phyloP scores from a whole-genome alignment of 92 coral and sea anemone genomes.

The Phenganax stokvisi region DNA sequence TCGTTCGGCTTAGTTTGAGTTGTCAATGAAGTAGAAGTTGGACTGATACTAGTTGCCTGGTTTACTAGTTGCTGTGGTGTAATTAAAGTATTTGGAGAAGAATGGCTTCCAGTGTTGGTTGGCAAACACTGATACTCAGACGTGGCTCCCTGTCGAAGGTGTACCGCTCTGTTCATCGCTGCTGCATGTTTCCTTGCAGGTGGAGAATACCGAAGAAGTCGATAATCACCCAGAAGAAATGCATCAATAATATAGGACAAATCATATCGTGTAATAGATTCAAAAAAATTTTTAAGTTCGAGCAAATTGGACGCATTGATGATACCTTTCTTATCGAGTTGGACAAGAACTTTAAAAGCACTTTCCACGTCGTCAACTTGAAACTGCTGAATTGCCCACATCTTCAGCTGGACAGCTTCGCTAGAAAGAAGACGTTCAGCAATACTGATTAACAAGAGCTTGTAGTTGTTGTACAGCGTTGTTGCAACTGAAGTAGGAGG shows the following conservation, averaged over 20 bases:
- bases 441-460: background rate
- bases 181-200: background rate
- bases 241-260: conserved; percentile 3
- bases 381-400: background rate
- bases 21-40: too few relatives aligned
- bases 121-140: background rate
- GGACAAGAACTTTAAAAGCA: background rate
- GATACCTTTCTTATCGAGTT: background rate
- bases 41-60: too few relatives aligned
- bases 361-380: background rate
- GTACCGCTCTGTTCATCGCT: background rate
- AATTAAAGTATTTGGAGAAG: background rate
- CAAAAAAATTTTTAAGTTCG: background rate
- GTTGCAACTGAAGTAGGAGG: conserved; percentile 4
- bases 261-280: background rate
- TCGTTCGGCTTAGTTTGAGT: too few relatives aligned
- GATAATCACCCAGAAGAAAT: conserved; percentile 17
- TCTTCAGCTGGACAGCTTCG: background rate
- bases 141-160: background rate
- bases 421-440: background rate
- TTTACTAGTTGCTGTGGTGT: too few relatives aligned
- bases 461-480: conserved; percentile 9
- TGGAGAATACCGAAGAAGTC: background rate
- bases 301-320: background rate
- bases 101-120: background rate